phyloP scores from a whole-genome alignment of 2,888 invertebrate species.

The Drosophila tripunctata region DNA sequence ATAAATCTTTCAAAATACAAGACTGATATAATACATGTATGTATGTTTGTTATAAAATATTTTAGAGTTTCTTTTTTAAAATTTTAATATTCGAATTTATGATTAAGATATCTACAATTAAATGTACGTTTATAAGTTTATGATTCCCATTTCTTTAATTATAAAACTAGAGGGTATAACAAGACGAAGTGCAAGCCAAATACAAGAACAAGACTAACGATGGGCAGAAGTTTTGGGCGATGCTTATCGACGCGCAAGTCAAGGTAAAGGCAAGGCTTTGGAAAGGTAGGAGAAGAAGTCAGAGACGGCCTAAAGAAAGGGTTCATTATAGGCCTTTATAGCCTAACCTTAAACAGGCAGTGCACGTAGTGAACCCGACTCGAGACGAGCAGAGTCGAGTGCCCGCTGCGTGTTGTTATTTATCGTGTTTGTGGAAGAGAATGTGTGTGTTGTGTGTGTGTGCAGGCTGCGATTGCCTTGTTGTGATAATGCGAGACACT shows the following conservation, averaged over 20 bases:
- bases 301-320: slow-evolving; percentile 54
- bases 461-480: slow-evolving; percentile 62
- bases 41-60: no score
- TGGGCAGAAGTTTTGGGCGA: slow-evolving; percentile 53
- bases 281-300: neutral
- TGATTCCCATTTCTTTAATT: neutral
- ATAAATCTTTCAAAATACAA: no score
- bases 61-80: neutral
- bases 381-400: slow-evolving; percentile 20
- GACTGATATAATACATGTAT: no score
- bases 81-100: neutral
- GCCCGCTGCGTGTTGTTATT: slow-evolving; percentile 70
- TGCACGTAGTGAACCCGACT: slow-evolving; percentile 51
- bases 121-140: neutral
- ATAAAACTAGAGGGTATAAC: slow-evolving; percentile 6
- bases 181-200: slow-evolving; percentile 8
- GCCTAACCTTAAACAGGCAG: slow-evolving; percentile 57
- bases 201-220: slow-evolving; percentile 59
- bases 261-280: neutral
- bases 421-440: slow-evolving; percentile 43
- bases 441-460: slow-evolving; percentile 26
- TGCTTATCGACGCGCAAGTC: slow-evolving; percentile 56
- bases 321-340: slow-evolving; percentile 65
- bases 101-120: no score
- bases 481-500: slow-evolving; percentile 71